Percentiles rank a stretch among this genome's conserved stretches.
These are phyloP conservation scores for Apis mellifera DNA, from an alignment of 1,140 invertebrate genomes.

Conservation along the genomic window Amel_HAv3.1 CM009936.2:3763501-3764000, in stretches of 20 bases:
- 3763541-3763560: conserved; percentile 13
- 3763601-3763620: background rate
- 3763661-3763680: no score
- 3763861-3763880: background rate
- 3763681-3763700: no score
- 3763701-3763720: no score
- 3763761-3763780: no score
- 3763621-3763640: background rate
- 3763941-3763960: background rate
- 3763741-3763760: no score
- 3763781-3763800: background rate
- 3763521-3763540: background rate
- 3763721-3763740: no score
- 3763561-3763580: background rate
- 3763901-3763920: background rate
- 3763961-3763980: background rate
- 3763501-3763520: background rate
- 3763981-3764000: background rate
- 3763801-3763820: background rate
- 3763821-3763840: background rate
- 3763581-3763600: conserved; percentile 2
- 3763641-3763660: no score
- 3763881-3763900: background rate
- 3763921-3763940: background rate
- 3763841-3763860: background rate